Base-by-base conservation (phyloP, 1,140 invertebrate species). In the Nebria ingens region DNA sequence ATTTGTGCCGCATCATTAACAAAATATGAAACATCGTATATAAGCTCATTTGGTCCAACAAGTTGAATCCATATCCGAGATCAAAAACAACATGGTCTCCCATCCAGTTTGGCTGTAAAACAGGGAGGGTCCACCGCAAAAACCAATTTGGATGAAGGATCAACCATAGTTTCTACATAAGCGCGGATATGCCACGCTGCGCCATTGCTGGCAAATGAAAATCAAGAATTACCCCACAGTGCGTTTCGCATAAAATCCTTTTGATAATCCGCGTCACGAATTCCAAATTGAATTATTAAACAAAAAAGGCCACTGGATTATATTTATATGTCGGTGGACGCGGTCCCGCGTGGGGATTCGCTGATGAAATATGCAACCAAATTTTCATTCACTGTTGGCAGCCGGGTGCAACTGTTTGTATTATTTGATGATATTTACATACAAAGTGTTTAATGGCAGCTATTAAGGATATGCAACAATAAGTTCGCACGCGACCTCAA, bases 391-490 rank as follows among this genome's bases (percentile, higher is more conserved):
- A 45, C 17, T 45, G 9, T 12, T 45, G 40, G 3, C 17, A 45
- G 25, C 25, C 13, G 25, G 4, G 9, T 12, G 40, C 17, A 45
- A 45, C 40, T 45, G 40, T 9, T 45, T 45, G 40, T 45, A 3
- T 45, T 12, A 9, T 34, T 34, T 34, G 25, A 9, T 34, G 4
- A 17, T 45, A 45, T 45, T 45, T 45, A 45, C 40, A 45, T 45
- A 45, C 40, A 45, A 9, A 45, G 40, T 45, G 40, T 45, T 45
- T 45, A 45, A 45, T 45, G 40, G 9, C 9, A 6, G 9, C 40
- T 17, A 45, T 45, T 45, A 45, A 45, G 9, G 40, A 45, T 45
- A 17, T 45, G 15, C 40, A 45, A 45, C 40, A 45, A 45, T 45
- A 17, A 17, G 9, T 17, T 11, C 6, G 40, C 40, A 45, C 40